phyloP scores from a whole-genome alignment of 2,113 vertebrate species.

The Cervus canadensis region DNA sequence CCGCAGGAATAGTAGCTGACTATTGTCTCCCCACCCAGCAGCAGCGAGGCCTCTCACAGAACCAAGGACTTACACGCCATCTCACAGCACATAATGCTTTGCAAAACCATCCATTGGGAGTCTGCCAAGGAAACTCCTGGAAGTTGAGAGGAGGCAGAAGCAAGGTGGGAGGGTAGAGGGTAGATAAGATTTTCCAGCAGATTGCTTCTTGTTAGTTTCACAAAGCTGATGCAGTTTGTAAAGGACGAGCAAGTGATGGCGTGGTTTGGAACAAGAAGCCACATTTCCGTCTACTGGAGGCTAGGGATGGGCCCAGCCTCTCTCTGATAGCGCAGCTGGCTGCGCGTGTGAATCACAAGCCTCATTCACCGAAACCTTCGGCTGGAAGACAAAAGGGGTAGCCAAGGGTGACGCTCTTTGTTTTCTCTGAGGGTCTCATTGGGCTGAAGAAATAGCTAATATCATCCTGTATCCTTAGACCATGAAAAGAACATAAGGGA shows the following conservation, averaged over 20 bases:
- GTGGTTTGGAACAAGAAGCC: neutral
- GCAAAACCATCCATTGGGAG: neutral
- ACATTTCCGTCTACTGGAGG: neutral
- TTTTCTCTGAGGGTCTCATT: neutral
- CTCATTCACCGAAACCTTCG: neutral
- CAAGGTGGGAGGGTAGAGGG: neutral
- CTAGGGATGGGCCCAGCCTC: neutral
- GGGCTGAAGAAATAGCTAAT: constrained; percentile 48
- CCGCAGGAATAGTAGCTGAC: neutral
- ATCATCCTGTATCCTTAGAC: constrained; percentile 36
- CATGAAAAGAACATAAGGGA: constrained; percentile 67
- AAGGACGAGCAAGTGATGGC: neutral
- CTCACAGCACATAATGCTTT: constrained; percentile 6
- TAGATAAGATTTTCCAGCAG: neutral
- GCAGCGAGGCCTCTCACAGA: neutral
- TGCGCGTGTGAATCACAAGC: neutral
- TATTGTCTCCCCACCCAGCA: constrained; percentile 20
- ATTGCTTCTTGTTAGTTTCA: neutral
- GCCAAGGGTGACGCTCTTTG: constrained; percentile 46
- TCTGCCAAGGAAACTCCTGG: neutral
- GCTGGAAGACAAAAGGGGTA: constrained; percentile 42
- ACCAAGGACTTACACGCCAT: neutral
- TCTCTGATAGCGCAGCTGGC: neutral
- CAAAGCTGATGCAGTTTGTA: neutral
- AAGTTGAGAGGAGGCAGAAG: neutral